phyloP scores from a whole-genome alignment of 2,888 invertebrate genomes.

The Megalurothrips usitatus region DNA sequence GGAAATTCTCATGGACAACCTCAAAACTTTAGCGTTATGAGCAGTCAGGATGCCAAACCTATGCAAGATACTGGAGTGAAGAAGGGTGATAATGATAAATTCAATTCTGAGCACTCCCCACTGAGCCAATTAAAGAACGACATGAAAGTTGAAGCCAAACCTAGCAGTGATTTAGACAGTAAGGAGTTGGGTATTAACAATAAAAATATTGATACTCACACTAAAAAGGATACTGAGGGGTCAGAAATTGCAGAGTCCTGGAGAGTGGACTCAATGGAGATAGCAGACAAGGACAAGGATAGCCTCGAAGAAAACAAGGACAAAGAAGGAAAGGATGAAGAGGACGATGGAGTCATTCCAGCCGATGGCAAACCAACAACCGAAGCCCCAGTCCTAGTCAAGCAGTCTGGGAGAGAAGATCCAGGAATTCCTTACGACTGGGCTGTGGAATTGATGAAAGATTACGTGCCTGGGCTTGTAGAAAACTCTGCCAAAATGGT shows the following conservation, averaged over 20 bases:
- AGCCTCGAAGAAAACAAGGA: slow-evolving; percentile 52
- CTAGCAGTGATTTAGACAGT: slow-evolving; percentile 9
- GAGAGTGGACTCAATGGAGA: slow-evolving; percentile 51
- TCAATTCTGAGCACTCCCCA: background rate
- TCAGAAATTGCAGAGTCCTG: slow-evolving; percentile 49
- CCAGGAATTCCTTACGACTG: slow-evolving; percentile 85
- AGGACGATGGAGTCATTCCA: slow-evolving; percentile 54
- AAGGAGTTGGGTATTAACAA: slow-evolving; percentile 46
- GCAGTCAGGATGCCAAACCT: background rate
- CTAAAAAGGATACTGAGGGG: slow-evolving; percentile 47
- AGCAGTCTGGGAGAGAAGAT: slow-evolving; percentile 57
- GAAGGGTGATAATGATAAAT: background rate
- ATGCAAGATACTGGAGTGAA: background rate
- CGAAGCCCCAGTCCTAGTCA: slow-evolving; percentile 38
- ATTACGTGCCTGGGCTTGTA: slow-evolving; percentile 81
- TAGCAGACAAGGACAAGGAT: slow-evolving; percentile 51
- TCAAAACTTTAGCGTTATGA: background rate
- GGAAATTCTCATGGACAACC: background rate
- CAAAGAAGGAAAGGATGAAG: slow-evolving; percentile 56
- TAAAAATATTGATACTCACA: slow-evolving; percentile 43
- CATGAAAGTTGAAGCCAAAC: slow-evolving; percentile 29
- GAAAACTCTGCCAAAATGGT: slow-evolving; percentile 95
- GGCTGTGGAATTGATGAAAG: slow-evolving; percentile 77
- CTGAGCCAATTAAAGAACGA: background rate
- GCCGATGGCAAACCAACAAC: slow-evolving; percentile 39